A percentile compares a stretch with the other conserved stretches of the same genome.
These are phyloP conservation scores for Dasypogon diadema DNA, from an alignment of 2,888 invertebrate species.

Conservation along the genomic window DNA sequence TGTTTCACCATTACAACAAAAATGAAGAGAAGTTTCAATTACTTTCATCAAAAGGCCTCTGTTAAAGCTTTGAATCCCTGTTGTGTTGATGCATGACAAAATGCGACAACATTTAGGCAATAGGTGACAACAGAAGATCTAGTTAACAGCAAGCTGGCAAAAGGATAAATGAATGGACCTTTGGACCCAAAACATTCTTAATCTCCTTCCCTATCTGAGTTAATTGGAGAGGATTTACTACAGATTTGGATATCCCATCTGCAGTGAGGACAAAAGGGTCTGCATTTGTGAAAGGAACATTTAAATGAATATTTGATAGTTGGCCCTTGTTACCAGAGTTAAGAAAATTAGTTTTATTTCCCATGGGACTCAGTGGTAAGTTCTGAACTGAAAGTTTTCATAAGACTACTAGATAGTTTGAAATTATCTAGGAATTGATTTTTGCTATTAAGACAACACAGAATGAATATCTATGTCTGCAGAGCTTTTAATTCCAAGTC, in stretches of 20 bases:
- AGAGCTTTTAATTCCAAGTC: too few relatives aligned
- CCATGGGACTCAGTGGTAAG: neutral
- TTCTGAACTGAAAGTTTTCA: neutral
- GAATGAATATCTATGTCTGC: too few relatives aligned
- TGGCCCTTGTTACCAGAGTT: constrained; percentile 15
- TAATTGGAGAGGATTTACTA: constrained; percentile 40
- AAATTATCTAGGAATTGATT: too few relatives aligned
- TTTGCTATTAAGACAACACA: too few relatives aligned
- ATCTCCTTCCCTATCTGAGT: neutral
- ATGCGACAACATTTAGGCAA: neutral
- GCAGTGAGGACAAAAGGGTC: neutral
- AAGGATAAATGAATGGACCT: neutral
- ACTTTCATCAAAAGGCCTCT: neutral
- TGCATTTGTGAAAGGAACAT: constrained; percentile 20
- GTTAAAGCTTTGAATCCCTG: neutral
- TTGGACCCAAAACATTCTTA: neutral
- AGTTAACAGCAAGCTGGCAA: neutral
- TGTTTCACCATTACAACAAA: too few relatives aligned
- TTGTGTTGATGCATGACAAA: neutral
- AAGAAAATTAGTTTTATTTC: neutral
- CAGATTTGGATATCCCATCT: constrained; percentile 16
- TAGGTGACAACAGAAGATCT: neutral
- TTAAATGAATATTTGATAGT: constrained; percentile 42
- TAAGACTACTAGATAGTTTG: too few relatives aligned
- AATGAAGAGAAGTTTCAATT: too few relatives aligned